Evolutionary conservation across 2,888 invertebrate species (phyloP).

Genomic region (Nomada fabriciana): DNA sequence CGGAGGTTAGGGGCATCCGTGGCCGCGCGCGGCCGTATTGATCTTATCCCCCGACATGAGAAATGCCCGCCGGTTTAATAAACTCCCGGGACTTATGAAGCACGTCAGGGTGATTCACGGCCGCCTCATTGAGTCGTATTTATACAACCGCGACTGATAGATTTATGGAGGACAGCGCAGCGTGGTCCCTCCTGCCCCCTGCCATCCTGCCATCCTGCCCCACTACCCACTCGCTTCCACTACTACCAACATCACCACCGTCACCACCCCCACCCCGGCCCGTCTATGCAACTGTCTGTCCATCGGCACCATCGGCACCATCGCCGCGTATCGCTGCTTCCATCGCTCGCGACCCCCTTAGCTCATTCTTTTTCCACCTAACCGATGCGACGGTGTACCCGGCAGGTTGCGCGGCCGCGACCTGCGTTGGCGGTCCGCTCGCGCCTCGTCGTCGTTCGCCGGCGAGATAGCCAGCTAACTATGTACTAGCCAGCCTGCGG

Average conservation of each 20-base stretch:
- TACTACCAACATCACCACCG: constrained; percentile 55
- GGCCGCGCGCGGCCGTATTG: constrained; percentile 84
- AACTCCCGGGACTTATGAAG: constrained; percentile 85
- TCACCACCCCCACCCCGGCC: constrained; percentile 58
- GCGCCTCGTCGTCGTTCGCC: background rate
- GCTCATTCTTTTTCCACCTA: constrained; percentile 37
- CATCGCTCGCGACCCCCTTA: constrained; percentile 14
- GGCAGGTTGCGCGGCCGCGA: background rate
- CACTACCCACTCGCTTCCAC: constrained; percentile 28
- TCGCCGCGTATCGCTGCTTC: background rate
- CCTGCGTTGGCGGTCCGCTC: background rate
- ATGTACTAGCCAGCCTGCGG: background rate
- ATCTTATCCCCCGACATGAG: constrained; percentile 85
- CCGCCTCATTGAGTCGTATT: constrained; percentile 85
- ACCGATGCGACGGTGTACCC: constrained; percentile 1
- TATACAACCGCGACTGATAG: constrained; percentile 85
- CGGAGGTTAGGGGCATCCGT: constrained; percentile 81
- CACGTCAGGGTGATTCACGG: constrained; percentile 85
- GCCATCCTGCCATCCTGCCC: constrained; percentile 47
- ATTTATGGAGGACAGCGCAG: constrained; percentile 85
- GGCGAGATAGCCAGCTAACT: background rate
- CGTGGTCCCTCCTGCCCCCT: constrained; percentile 80
- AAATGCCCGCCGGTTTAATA: constrained; percentile 85
- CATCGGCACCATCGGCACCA: constrained; percentile 40
- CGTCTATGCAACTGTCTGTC: constrained; percentile 65